Evolutionary conservation across 2,888 invertebrate genomes (phyloP), one percentile per base, ranked within the genome.

Genomic region (Tetranychus piercei): DNA sequence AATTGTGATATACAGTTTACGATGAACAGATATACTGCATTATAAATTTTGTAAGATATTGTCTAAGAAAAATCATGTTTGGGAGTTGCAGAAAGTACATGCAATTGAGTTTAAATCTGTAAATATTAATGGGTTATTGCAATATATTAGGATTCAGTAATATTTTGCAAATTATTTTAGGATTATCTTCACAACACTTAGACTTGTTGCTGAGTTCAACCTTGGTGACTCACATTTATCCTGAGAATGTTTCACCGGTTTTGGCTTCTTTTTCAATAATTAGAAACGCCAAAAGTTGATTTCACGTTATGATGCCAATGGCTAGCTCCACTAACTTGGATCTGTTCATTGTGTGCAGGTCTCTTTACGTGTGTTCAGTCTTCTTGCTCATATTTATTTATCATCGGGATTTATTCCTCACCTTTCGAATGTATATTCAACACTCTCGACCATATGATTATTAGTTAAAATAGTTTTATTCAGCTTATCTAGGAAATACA

Each of bases 271-370:
- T 69, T 20, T 69, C 69, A 11, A 22, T 22, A 0, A 69, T 69
- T 69, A 22, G 23, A 69, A 69, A 69, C 20, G 11, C 22, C 11
- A 69, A 69, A 69, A 69, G 69, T 23, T 69, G 11, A 69, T 69
- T 22, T 6, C 55, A 15, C 7, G 20, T 20, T 7, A 11, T 69
- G 9, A 20, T 20, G 20, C 9, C 5, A 20, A 69, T 69, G 69
- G 69, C 11, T 5, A 18, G 8, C 18, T 5, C 23, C 69, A 69
- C n/a, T n/a, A n/a, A n/a, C n/a, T n/a, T n/a, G 1, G 69, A 23
- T 69, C 22, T 69, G 11, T 69, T 20, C 69, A 69, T 23, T 11
- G 69, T 22, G 22, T 20, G 5, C 23, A 22, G 11, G 18, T 69
- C 20, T 23, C 34, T 6, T 23, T 69, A 23, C 69, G 69, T 11